Percentiles rank a stretch among this genome's conserved stretches.
Evolutionary conservation across 2,888 invertebrate genomes (phyloP).

Genomic region (Agonopterix arenella): DNA sequence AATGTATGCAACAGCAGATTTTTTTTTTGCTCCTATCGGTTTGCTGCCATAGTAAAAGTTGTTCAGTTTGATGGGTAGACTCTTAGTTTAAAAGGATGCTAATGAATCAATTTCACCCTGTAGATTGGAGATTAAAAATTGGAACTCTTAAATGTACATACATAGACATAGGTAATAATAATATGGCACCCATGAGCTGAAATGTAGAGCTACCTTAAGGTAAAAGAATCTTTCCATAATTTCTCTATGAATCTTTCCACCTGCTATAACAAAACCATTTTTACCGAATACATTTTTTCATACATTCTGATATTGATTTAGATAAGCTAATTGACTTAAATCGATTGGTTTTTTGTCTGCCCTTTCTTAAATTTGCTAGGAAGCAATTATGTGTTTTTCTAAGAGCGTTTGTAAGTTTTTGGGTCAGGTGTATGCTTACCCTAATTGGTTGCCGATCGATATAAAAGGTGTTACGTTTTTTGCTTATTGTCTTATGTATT

Average conservation of each 20-base stretch:
- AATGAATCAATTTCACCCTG: no score
- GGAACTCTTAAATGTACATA: no score
- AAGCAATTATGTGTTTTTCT: slow-evolving; percentile 40
- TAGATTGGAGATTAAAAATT: no score
- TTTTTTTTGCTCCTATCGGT: no score
- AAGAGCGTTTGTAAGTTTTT: slow-evolving; percentile 4
- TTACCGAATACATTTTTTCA: not conserved
- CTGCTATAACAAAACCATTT: not conserved
- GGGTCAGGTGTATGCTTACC: slow-evolving; percentile 24
- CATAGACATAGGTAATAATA: no score
- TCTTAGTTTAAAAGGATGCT: no score
- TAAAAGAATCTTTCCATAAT: not conserved
- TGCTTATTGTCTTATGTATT: not conserved
- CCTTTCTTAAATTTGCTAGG: slow-evolving; percentile 13
- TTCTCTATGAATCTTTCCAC: not conserved
- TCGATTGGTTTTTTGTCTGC: slow-evolving; percentile 47
- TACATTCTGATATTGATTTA: slow-evolving; percentile 48
- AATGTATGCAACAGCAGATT: no score
- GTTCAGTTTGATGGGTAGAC: no score
- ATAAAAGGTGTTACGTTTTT: slow-evolving; percentile 3
- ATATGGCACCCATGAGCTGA: no score
- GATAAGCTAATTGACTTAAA: slow-evolving; percentile 62
- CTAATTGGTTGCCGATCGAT: slow-evolving; percentile 23
- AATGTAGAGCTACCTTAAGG: not conserved
- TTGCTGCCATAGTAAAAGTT: no score